Evolutionary conservation across 2,113 vertebrate genomes (phyloP).

Genomic region (Crocuta crocuta): DNA sequence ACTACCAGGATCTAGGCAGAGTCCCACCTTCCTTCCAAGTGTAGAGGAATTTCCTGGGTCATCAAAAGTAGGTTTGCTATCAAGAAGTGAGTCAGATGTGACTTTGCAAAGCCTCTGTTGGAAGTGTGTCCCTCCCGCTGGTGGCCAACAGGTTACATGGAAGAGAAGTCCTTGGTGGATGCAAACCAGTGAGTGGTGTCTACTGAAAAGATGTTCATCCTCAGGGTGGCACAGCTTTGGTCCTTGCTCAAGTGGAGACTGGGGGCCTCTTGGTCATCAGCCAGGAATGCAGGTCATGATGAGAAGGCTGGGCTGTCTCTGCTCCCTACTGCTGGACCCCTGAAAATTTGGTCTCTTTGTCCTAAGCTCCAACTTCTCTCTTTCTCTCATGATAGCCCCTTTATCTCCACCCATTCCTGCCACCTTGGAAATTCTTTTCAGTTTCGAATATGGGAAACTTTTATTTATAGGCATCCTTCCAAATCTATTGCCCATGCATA

Average conservation of each 20-base stretch:
- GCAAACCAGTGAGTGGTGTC: neutral
- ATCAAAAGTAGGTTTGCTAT: neutral
- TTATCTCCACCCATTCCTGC: neutral
- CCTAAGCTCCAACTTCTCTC: neutral
- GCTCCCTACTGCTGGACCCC: neutral
- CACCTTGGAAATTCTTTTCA: neutral
- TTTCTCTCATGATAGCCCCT: neutral
- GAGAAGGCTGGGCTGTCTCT: neutral
- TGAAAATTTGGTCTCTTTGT: neutral
- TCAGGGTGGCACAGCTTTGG: fast-evolving
- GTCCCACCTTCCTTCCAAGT: neutral
- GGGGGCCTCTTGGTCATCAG: neutral
- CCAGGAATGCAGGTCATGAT: neutral
- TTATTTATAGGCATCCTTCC: neutral
- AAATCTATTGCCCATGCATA: neutral
- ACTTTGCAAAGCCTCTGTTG: neutral
- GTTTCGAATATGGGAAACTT: neutral
- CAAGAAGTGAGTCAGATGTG: neutral
- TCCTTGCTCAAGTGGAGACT: neutral
- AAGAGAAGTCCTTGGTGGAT: neutral
- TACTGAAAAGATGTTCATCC: neutral
- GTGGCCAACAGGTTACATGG: neutral
- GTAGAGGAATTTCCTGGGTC: neutral
- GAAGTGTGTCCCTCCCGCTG: fast-evolving
- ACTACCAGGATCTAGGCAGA: fast-evolving